Evolutionary conservation across 1,140 invertebrate species (phyloP).

Genomic region (Pseudobourletiella spinata): DNA sequence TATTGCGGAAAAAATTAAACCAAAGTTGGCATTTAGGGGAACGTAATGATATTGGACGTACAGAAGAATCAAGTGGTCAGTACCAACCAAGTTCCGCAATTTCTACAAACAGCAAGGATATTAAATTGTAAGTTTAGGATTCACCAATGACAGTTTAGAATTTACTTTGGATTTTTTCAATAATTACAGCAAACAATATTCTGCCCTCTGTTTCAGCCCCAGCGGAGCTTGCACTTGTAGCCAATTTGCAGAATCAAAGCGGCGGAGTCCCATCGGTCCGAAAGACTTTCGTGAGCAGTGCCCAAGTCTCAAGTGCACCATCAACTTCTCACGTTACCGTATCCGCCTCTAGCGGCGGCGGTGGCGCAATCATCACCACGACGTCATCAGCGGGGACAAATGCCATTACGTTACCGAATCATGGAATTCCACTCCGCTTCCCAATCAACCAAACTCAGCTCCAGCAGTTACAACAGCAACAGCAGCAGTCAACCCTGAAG

Average conservation of each 20-base stretch:
- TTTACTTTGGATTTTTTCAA: background rate
- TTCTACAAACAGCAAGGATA: slow-evolving; percentile 28
- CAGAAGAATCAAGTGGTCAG: slow-evolving; percentile 21
- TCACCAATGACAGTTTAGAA: background rate
- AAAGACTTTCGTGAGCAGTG: no score
- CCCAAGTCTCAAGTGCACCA: no score
- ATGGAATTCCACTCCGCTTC: no score
- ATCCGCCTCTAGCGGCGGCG: no score
- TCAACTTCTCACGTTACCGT: no score
- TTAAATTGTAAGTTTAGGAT: slow-evolving; percentile 14
- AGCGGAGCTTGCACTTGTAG: slow-evolving; percentile 5
- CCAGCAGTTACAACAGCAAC: no score
- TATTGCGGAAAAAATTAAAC: background rate
- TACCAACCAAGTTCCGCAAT: slow-evolving; percentile 23
- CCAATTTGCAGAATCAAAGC: background rate
- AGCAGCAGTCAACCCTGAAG: no score
- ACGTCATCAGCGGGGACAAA: no score
- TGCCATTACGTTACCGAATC: no score
- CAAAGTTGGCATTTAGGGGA: slow-evolving; percentile 10
- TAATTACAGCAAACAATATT: background rate
- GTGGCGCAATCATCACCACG: no score
- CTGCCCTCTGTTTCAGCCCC: slow-evolving; percentile 1
- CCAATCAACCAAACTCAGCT: no score
- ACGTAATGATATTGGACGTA: slow-evolving; percentile 30
- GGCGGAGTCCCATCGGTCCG: no score